A percentile compares a stretch with the other conserved stretches of the same genome.
Evolutionary conservation across 2,797 vertebrate species (phyloP).

Genomic region (Ctenopoma kingsleyae): DNA sequence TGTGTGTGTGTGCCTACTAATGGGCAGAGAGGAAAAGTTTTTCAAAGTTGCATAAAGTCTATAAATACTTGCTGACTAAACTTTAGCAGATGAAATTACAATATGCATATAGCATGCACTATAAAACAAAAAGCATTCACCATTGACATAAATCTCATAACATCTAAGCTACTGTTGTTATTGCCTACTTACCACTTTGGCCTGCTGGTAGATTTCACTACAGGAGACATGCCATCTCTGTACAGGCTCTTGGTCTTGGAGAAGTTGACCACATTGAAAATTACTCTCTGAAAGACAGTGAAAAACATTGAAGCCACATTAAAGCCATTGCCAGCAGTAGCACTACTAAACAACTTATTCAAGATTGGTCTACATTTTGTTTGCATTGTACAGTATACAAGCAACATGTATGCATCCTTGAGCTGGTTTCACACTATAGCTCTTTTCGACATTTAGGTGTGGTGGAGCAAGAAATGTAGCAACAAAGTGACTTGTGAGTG

Average conservation of each 20-base stretch:
- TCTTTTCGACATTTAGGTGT: background rate
- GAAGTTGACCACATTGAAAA: slow-evolving; percentile 99
- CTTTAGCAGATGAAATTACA: background rate
- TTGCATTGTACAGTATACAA: background rate
- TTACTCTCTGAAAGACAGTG: slow-evolving; percentile 90
- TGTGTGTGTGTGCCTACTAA: slow-evolving; percentile 19
- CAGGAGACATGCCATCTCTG: slow-evolving; percentile 96
- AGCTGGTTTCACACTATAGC: background rate
- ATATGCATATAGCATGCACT: background rate
- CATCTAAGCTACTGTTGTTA: slow-evolving; percentile 1
- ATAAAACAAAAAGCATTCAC: background rate
- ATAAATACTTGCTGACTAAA: slow-evolving; percentile 7
- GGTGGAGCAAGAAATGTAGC: background rate
- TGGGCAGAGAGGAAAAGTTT: slow-evolving; percentile 40
- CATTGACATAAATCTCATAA: background rate
- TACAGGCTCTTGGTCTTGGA: slow-evolving; percentile 99
- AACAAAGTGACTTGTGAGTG: slow-evolving; percentile 1
- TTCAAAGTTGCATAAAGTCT: slow-evolving; percentile 53
- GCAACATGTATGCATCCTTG: too few species aligned
- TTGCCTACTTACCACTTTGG: slow-evolving; percentile 90
- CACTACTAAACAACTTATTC: background rate
- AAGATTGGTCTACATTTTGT: background rate
- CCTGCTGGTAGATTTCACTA: slow-evolving; percentile 96
- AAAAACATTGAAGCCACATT: slow-evolving; percentile 12
- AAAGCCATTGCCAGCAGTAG: background rate